Base-by-base conservation (phyloP, 2,888 invertebrate species). In the Andricus quercusramuli region DNA sequence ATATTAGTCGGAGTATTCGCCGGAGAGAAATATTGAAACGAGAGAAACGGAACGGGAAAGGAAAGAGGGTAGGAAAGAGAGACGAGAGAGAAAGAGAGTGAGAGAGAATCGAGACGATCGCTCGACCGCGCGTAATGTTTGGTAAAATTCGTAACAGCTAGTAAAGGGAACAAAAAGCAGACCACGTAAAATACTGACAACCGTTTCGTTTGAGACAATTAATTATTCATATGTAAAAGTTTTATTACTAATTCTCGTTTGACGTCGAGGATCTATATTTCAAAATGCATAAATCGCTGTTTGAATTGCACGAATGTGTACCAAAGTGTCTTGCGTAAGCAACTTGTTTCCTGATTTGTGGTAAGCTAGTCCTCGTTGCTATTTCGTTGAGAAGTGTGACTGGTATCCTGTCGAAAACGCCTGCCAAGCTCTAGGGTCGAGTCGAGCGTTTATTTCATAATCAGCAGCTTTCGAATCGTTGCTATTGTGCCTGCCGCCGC, bases 391-490 rank as follows among this genome's bases (percentile, higher is more conserved):
- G 20, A 59, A 56, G 78, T 47, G 79, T 81, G 78, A 82, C 82
- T 80, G 82, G 80, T 77, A 80, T 83, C 78, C 79, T 82, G 84
- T 83, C 83, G 83, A 84, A 85, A 84, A 83, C 78, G 82, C 82
- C 83, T 80, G 83, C 66, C 81, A 78, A 81, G 78, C 67, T 47
- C 82, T 79, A 80, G 82, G 82, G 84, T 85, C 79, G 78, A 81
- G 76, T 89, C 88, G 85, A 86, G 87, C 90, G 88, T 91, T 91
- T 90, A 89, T 90, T 90, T 90, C 90, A 90, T 90, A 90, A 91
- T 90, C 91, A 91, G 90, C 89, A 88, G 91, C 90, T 91, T 91
- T 91, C 89, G 88, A 89, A 90, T 90, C 89, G 88, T 83, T 88
- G 88, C 87, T 86, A 90, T 90, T 89, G 89, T 90, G 83, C 83